Base-by-base conservation (phyloP, 1,140 invertebrate genomes). In the Platyura marginata region DNA sequence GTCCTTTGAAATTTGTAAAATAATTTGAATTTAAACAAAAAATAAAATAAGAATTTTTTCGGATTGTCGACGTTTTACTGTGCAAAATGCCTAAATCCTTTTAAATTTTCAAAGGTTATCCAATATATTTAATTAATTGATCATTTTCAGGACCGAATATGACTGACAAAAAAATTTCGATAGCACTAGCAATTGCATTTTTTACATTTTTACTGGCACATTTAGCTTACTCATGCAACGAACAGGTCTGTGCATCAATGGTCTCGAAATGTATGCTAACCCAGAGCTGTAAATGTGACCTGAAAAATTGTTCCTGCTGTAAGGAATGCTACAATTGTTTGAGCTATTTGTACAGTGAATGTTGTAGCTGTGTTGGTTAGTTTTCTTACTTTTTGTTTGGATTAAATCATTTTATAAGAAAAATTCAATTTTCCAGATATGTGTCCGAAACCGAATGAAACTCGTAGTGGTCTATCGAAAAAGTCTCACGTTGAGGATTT, bases 201-300 rank as follows among this genome's bases (percentile, higher is more conserved):
- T 11, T 23, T 11, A 13, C 23, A 21, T 15, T 40, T 15, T 9
- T 40, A 3, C 23, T 11, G 4, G 38, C 21, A 23, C 38, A 40
- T 2, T 40, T 22, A 22, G 19, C 22, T 21, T 11, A 59, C 36
- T 57, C 56, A 39, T 59, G 57, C 47, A 59, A 59, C 40, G 57
- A 59, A 52, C 44, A 58, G 37, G 57, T 59, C 25, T 59, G 57
- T 42, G 57, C 57, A 37, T 90, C 86, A 53, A 81, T 92, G 20
- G 92, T 95, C 3, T 93, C 87, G 56, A 94, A 94, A 65, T 96
- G 91, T 58, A 84, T 94, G 75, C 69, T 96, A 25, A 93, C 89
- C 13, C 84, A 93, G 55, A 87, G 86, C 20, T 96, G 92, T 65
- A 92, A 92, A 61, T 95, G 91, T 64, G 87, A 93, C 56, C 65